Base-by-base conservation (phyloP, 2,888 invertebrate species). In the Operophtera brumata region DNA sequence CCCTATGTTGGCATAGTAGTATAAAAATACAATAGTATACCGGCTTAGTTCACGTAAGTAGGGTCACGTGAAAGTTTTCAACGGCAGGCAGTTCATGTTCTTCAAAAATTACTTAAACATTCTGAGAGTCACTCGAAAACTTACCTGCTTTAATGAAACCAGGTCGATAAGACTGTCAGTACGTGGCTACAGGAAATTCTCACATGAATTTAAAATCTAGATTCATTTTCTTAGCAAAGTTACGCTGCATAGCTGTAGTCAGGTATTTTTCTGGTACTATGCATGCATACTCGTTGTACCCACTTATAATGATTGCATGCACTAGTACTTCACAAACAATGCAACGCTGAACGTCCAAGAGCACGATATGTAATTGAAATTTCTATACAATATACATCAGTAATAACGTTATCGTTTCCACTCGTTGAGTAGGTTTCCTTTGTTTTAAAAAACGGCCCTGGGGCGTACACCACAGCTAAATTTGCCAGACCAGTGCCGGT, bases 141-240 rank as follows among this genome's bases (percentile, higher is more conserved):
- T 51, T 58, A 55, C 55, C 58, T 65, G 78, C 77, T 77, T 78
- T 79, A 82, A 75, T 66, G 70, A 68, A 86, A 84, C 84, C 79
- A 68, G 82, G 84, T 78, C 83, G 74, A 72, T 67, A 66, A 71
- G 73, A 69, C 66, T 68, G 34, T 34, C 26, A 12, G 42, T 28
- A 8, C 8, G 40, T 35, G 10, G 46, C 44, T 55, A 41, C 37
- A 36, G 35, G 20, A 41, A 47, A 45, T 44, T 30, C 42, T 45
- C 39, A 35, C 47, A 42, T n/a, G 12, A 41, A 47, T 44, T n/a
- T 34, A 28, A 37, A 12, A 36, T 20, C 14, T 39, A 10, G 8
- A 9, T n/a, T 7, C 4, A 34, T n/a, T 10, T 34, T 34, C 11
- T 34, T 12, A 8, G 13, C 13, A 2, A 3, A 7, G 2, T 12